Base-by-base conservation (phyloP, 2,113 vertebrate species). In the Ancistrus triradiatus region DNA sequence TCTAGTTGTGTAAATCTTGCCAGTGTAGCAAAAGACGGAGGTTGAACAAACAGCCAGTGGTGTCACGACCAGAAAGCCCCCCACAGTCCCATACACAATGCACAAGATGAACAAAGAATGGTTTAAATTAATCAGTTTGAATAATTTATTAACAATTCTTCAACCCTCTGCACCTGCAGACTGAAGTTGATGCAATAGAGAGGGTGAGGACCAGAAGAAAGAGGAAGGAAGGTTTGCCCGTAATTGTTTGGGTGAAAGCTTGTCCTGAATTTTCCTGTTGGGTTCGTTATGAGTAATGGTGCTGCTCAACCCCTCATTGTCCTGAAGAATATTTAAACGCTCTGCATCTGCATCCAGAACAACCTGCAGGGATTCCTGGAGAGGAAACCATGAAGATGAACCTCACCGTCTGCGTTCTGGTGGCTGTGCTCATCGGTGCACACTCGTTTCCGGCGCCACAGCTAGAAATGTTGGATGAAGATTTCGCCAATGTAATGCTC, bases 291-390 rank as follows among this genome's bases (percentile, higher is more conserved):
- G 42, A 66, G 47, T 66, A 40, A 31, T 19, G 0, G 2, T 5
- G 6, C 66, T 61, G 25, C 42, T 46, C 19, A 61, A 66, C 6
- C 33, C 11, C 15, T 18, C 27, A 17, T 42, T 8, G 56, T 9
- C 33, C 33, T 66, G 5, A 25, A 52, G 17, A 3, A 43, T 61
- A 71, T 61, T 42, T 60, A 71, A 66, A 8, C 40, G 1, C 28
- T 6, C 40, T n/a, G 51, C 6, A 4, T 33, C 62, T 8, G 11
- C 19, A 22, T 13, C 0, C n/a, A 18, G 21, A 24, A 6, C 42
- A 25, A 40, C 7, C 31, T 38, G 7, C 11, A 33, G 63, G 13
- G 15, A 33, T 15, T 27, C n/a, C 25, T 38, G 1, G 43, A 47
- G 35, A 31, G 57, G 9, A 11, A 49, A 31, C 7, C 27, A 70